Conservation (phyloP, 2,888 invertebrate species). For the Hyposoter dolosus region DNA sequence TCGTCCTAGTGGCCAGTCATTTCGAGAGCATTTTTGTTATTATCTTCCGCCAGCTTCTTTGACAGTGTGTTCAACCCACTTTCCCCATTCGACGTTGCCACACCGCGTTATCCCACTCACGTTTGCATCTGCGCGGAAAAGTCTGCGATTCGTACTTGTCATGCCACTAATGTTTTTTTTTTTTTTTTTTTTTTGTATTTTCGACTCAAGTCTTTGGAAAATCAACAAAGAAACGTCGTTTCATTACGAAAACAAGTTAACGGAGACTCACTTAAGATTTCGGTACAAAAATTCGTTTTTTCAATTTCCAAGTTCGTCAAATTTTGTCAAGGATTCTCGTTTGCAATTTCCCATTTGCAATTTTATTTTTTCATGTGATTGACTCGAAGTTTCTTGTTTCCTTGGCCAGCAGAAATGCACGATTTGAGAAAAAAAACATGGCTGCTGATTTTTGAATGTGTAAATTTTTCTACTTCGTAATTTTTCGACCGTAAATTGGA, state of each 20-base stretch:
- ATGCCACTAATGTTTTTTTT: neutral
- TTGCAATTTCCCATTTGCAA: neutral
- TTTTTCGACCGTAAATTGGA: neutral
- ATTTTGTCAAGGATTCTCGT: neutral
- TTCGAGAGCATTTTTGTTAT: neutral
- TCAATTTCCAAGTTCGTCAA: neutral
- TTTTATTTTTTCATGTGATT: neutral
- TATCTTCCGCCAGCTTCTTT: slow-evolving; percentile 4
- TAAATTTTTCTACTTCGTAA: neutral
- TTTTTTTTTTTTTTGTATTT: neutral
- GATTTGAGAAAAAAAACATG: neutral
- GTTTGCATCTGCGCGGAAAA: neutral
- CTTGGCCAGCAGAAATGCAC: too few species aligned
- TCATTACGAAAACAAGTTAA: neutral
- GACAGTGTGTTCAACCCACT: slow-evolving; percentile 36
- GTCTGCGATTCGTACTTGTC: neutral
- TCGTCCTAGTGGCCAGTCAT: neutral
- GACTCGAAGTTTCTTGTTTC: neutral
- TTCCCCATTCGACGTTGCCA: slow-evolving; percentile 34
- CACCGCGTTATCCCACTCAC: neutral
- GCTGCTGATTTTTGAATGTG: neutral
- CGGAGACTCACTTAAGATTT: neutral
- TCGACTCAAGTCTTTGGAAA: neutral
- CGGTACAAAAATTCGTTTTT: neutral
- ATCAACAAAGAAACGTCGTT: neutral